These are phyloP conservation scores for Quadroppia sp. DNA, from an alignment of 2,888 invertebrate genomes.

Conservation along the genomic window DNA sequence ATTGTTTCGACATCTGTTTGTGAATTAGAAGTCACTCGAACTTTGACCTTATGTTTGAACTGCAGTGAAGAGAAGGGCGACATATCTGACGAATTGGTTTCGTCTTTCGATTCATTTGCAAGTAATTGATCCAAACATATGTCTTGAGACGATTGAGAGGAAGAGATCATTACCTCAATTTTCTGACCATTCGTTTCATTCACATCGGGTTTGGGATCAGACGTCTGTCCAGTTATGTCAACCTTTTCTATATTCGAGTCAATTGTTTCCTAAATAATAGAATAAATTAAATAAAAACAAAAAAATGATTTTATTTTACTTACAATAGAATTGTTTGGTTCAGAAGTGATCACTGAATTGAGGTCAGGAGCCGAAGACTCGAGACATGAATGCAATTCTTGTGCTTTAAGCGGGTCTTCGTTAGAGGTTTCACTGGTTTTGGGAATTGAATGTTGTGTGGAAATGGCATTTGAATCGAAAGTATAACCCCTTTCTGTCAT, in stretches of 20 bases:
- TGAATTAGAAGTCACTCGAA: neutral
- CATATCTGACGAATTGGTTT: neutral
- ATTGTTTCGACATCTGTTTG: neutral
- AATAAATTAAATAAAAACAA: neutral
- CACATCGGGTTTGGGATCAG: neutral
- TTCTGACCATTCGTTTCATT: neutral
- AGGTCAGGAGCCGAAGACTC: constrained; percentile 2
- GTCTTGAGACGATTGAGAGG: neutral
- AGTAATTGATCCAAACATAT: neutral
- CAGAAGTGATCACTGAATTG: neutral
- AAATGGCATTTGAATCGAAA: neutral
- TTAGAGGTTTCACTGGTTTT: neutral
- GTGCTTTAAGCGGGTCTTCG: neutral
- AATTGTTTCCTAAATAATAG: neutral
- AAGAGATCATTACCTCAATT: neutral
- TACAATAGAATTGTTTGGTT: neutral
- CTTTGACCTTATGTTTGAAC: constrained; percentile 1
- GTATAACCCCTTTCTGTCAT: constrained; percentile 33
- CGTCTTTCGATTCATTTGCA: neutral
- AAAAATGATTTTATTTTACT: neutral
- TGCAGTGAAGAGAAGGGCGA: neutral
- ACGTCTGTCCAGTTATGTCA: neutral
- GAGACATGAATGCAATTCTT: neutral
- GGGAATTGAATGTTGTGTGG: neutral
- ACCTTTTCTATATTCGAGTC: neutral